Conservation (phyloP, 2,797 vertebrate species). For the Sebastes hubbsi region DNA sequence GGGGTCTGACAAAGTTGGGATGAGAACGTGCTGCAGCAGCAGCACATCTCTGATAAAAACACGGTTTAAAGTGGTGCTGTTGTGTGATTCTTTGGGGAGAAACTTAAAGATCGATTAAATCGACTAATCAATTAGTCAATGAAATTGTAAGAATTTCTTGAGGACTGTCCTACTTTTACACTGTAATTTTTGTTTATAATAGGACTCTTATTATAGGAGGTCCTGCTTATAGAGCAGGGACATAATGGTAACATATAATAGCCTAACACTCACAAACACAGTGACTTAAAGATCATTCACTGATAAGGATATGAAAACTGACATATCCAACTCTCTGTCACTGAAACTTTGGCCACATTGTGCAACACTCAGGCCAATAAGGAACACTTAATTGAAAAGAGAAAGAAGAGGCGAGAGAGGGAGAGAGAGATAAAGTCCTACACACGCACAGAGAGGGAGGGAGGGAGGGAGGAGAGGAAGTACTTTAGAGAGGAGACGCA, state of each 20-base stretch:
- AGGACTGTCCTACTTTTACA: background rate
- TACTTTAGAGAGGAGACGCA: slow-evolving; percentile 76
- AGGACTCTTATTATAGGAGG: background rate
- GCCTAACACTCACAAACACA: background rate
- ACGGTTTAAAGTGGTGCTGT: background rate
- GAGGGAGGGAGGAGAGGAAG: slow-evolving; percentile 25
- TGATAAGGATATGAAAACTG: background rate
- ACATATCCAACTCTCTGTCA: background rate
- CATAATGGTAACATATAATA: background rate
- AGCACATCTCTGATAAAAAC: background rate
- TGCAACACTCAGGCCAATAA: background rate
- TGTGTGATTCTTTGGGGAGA: no score
- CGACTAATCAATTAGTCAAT: background rate
- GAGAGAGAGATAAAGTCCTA: slow-evolving; percentile 21
- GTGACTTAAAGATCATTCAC: background rate
- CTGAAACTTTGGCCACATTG: background rate
- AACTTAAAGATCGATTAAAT: no score
- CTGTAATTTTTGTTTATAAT: background rate
- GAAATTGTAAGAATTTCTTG: background rate
- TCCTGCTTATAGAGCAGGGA: background rate
- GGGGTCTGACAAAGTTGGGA: no score
- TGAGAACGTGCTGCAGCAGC: no score
- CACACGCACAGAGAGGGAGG: background rate
- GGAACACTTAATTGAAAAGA: background rate
- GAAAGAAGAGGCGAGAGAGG: background rate